Base-by-base conservation (phyloP, 2,797 vertebrate genomes). In the Takifugu ocellatus region DNA sequence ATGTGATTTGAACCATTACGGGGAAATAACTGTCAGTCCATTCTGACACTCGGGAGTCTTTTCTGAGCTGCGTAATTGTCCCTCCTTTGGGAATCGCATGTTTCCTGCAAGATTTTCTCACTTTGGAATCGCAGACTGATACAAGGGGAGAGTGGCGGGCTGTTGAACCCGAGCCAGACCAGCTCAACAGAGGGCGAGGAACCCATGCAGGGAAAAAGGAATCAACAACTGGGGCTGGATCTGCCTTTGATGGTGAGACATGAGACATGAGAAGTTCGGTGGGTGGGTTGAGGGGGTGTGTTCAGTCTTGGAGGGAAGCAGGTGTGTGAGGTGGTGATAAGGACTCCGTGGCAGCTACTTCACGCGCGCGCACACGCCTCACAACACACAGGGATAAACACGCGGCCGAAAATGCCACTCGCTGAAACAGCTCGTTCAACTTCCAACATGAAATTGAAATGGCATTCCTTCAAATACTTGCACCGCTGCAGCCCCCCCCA, bases 321-420 rank as follows among this genome's bases (percentile, higher is more conserved):
- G 88, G 87, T 89, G 84, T 91, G 89, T 82, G 90, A 91, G 89
- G 90, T 89, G 84, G 88, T 76, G 86, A 85, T 83, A 90, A 75
- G 75, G 83, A 88, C 61, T 68, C 73, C 72, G 84, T 88, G 72
- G 62, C 86, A 86, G 89, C 70, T 79, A 87, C 87, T 77, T 84
- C 70, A 84, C 71, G 74, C 56, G 26, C 25, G 54, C 65, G 53
- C 24, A 51, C 33, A 55, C 8, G 46, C 17, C 21, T 21, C 21
- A 21, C 21, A 21, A 39, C 66, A 70, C 54, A 72, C 57, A 54
- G 73, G 82, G 80, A 77, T 68, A 73, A 72, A 80, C 68, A 74
- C 10, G 61, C 65, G 61, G 50, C 52, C 3, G 59, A 51, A 75
- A 77, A 79, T 49, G 61, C 56, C 48, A 64, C 70, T 69, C 43